Base-by-base conservation (phyloP, 2,797 vertebrate species). In the Dermochelys coriacea region DNA sequence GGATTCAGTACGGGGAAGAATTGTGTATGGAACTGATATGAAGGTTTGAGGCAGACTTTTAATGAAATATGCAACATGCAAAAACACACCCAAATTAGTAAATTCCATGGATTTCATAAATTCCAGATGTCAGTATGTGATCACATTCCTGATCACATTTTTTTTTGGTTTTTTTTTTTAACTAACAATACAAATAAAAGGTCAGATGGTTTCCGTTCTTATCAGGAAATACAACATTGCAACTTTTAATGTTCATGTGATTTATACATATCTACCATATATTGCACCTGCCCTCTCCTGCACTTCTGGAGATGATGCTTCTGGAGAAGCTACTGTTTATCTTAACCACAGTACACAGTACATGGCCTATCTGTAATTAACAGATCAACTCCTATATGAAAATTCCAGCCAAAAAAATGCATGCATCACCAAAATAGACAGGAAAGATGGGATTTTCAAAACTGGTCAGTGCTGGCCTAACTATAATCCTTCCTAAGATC, bases 91-190 rank as follows among this genome's bases (percentile, higher is more conserved):
- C 88, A 94, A 89, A 82, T 87, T 55, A 49, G n/a, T 81, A 0
- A 85, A 59, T 88, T 89, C 89, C 80, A 37, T 79, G 47, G 34
- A 9, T 96, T 93, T 75, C 49, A 55, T 79, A 41, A 91, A 19
- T 55, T 95, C 84, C 88, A 93, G 93, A 88, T 94, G 91, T n/a
- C 74, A 25, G 4, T 88, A 75, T 82, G 37, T 57, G 80, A 80
- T 87, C 74, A 71, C 61, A 77, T 57, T 61, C 55, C 49, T 84
- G 41, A 71, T 87, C 71, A 54, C 25, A 12, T 41, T 5, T 51
- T 19, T 19, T 52, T n/a, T n/a, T n/a, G n/a, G n/a, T n/a, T n/a
- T 23, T 88, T 55, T 29, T 87, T 93, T 86, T 86, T 61, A 80
- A 84, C 51, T 87, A 61, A 51, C 75, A 83, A 12, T 87, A 80